Conservation (phyloP, 1,140 invertebrate genomes). For the Acromyrmex charruanus region DNA sequence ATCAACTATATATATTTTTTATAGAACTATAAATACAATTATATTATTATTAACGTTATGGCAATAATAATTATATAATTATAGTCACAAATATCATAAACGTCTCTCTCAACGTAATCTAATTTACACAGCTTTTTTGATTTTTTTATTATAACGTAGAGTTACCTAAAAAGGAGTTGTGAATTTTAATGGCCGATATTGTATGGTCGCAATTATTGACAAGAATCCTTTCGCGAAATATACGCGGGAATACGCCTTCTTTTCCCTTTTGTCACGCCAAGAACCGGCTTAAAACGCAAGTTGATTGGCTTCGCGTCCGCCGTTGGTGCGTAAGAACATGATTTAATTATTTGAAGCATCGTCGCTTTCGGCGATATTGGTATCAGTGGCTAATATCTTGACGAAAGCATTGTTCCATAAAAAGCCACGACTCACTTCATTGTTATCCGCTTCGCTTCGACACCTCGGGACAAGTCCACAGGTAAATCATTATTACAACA, state of each 20-base stretch:
- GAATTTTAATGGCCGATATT: slow-evolving; percentile 11
- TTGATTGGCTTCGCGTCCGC: slow-evolving; percentile 74
- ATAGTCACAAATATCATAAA: too few relatives aligned
- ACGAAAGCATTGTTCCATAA: slow-evolving; percentile 47
- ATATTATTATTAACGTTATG: too few relatives aligned
- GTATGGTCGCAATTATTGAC: neutral
- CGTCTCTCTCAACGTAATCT: neutral
- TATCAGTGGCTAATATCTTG: slow-evolving; percentile 38
- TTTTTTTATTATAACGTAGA: neutral
- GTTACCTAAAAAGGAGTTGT: neutral
- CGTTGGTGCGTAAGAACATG: slow-evolving; percentile 71
- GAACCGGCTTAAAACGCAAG: slow-evolving; percentile 53
- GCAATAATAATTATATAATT: too few relatives aligned
- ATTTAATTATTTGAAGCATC: slow-evolving; percentile 76
- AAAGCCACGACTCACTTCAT: neutral
- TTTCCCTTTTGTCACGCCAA: slow-evolving; percentile 17
- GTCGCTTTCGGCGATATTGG: slow-evolving; percentile 41
- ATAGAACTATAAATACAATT: too few relatives aligned
- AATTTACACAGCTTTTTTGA: neutral
- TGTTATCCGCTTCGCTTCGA: slow-evolving; percentile 24
- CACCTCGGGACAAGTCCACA: slow-evolving; percentile 23
- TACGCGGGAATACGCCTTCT: neutral
- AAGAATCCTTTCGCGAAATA: neutral
- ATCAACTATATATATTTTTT: too few relatives aligned
- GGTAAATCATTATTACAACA: slow-evolving; percentile 13